These are phyloP conservation scores for Epirrhoe tristata DNA, from an alignment of 2,888 invertebrate genomes.

Conservation along the genomic window DNA sequence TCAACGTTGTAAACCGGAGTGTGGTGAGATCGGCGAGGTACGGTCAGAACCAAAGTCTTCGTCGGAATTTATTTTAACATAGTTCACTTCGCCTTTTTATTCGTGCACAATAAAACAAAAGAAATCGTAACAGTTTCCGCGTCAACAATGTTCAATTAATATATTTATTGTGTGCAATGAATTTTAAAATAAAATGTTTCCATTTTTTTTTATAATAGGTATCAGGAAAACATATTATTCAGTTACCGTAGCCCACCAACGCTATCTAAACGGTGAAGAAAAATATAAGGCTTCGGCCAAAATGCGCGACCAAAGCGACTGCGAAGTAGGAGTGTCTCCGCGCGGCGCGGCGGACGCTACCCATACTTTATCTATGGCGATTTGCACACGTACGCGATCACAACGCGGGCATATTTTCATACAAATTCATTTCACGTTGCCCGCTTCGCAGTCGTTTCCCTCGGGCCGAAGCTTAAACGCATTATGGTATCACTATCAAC, in stretches of 20 bases:
- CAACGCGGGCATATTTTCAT: no score
- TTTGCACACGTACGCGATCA: no score
- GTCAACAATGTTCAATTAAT: conserved; percentile 25
- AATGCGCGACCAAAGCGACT: no score
- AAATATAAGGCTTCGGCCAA: no score
- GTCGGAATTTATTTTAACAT: conserved; percentile 1
- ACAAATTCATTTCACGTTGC: no score
- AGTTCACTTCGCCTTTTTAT: conserved; percentile 21
- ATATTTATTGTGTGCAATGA: neutral
- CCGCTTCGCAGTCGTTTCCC: no score
- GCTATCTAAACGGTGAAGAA: neutral
- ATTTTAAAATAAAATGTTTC: conserved; percentile 6
- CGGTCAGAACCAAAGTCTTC: neutral
- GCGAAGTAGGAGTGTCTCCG: no score
- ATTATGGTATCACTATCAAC: no score
- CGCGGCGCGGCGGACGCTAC: no score
- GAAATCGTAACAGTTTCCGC: conserved; percentile 32
- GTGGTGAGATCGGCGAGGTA: conserved; percentile 1
- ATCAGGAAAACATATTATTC: conserved; percentile 1
- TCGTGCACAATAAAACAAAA: conserved; percentile 31
- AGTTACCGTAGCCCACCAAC: neutral
- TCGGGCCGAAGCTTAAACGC: no score
- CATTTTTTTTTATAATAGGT: conserved; percentile 5
- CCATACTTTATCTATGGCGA: no score
- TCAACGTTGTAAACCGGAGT: conserved; percentile 26